These are phyloP conservation scores for Peromyscus californicus DNA, from an alignment of 2,113 vertebrate species.

Conservation along the genomic window DNA sequence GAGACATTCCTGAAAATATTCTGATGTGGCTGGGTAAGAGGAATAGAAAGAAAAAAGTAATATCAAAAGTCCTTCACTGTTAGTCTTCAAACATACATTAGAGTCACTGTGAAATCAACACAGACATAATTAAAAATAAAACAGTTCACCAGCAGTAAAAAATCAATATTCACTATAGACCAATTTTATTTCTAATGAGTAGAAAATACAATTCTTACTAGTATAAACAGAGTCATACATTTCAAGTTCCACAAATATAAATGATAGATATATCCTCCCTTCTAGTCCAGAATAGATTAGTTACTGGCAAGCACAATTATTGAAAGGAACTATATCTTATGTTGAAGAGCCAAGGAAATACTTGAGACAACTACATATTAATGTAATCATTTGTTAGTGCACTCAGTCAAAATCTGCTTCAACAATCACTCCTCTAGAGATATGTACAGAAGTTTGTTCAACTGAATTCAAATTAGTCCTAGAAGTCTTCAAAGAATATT, in stretches of 20 bases:
- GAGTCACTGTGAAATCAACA: constrained; percentile 50
- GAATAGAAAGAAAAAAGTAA: not conserved
- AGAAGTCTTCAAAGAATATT: not conserved
- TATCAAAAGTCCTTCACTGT: constrained; percentile 44
- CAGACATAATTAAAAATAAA: constrained; percentile 52
- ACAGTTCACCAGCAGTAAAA: constrained; percentile 34
- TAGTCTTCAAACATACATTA: not conserved
- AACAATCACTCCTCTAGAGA: constrained; percentile 12
- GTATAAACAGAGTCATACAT: not conserved
- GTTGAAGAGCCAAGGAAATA: constrained; percentile 39
- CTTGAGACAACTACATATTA: constrained; percentile 56
- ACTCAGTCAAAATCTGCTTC: constrained; percentile 48
- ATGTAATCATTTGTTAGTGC: constrained; percentile 25
- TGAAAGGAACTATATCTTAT: constrained; percentile 61
- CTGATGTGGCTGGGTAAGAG: not conserved
- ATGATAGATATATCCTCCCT: not conserved
- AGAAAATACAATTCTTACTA: constrained; percentile 47
- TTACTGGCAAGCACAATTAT: not conserved
- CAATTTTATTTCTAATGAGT: constrained; percentile 60
- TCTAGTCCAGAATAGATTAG: constrained; percentile 32
- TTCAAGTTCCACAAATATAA: constrained; percentile 66
- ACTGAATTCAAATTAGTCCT: not conserved
- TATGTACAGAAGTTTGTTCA: not conserved
- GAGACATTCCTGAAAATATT: not conserved
- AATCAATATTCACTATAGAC: constrained; percentile 35